Evolutionary conservation across 2,113 vertebrate species (phyloP).

Genomic region (Pterocles gutturalis): DNA sequence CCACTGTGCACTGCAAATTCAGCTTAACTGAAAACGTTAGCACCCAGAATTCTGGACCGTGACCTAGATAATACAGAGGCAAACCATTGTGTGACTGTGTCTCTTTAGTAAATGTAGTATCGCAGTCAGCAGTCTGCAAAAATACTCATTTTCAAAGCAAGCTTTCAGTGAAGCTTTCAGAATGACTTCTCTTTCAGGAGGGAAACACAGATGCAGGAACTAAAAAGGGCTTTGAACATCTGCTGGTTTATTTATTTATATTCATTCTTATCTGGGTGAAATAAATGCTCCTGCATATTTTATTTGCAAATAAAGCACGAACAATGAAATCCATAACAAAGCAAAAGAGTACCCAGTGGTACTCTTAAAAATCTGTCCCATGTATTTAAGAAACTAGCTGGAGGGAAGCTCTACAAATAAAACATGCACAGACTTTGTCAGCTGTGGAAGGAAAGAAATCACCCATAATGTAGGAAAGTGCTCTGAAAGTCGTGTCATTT

Average conservation of each 20-base stretch:
- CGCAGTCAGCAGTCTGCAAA: slow-evolving; percentile 31
- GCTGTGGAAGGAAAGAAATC: not conserved
- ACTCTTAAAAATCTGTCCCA: not conserved
- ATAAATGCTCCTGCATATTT: not conserved
- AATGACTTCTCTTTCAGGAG: slow-evolving; percentile 27
- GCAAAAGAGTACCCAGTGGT: not conserved
- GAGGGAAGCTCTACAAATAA: not conserved
- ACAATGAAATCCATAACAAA: not conserved
- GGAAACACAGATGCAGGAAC: not conserved
- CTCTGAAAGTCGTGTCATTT: not conserved
- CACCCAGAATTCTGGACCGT: not conserved
- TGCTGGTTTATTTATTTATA: not conserved
- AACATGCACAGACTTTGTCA: not conserved
- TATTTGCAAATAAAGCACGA: not conserved
- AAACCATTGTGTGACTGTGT: not conserved
- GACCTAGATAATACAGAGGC: slow-evolving; percentile 38
- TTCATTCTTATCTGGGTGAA: not conserved
- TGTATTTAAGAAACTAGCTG: not conserved
- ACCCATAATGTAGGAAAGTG: not conserved
- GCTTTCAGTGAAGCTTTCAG: slow-evolving; percentile 33
- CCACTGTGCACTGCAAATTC: not conserved
- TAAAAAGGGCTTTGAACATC: slow-evolving; percentile 12
- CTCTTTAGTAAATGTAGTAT: slow-evolving; percentile 16
- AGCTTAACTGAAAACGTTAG: slow-evolving; percentile 34
- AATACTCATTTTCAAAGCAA: slow-evolving; percentile 63